A percentile compares a stretch with the other conserved stretches of the same genome.
Evolutionary conservation across 2,113 vertebrate genomes (phyloP).

Genomic region (Larimichthys polyactis): DNA sequence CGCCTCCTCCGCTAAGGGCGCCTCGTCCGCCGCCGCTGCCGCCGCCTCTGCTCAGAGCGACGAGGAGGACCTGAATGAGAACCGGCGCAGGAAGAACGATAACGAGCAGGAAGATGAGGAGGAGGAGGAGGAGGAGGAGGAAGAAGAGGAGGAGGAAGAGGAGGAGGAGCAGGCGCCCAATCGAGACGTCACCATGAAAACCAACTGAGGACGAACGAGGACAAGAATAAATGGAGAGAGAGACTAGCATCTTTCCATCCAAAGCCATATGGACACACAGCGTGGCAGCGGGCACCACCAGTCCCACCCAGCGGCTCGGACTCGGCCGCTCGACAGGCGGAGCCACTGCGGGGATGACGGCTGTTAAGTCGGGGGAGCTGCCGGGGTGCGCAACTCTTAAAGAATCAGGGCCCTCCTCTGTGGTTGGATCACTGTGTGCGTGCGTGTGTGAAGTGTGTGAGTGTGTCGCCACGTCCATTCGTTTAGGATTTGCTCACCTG

Average conservation of each 20-base stretch:
- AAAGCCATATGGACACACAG: slow-evolving; percentile 91
- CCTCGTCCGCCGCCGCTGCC: not conserved
- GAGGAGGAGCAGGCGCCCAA: slow-evolving; percentile 89
- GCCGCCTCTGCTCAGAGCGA: slow-evolving; percentile 59
- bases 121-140: slow-evolving; percentile 86
- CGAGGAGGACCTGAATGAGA: slow-evolving; percentile 91
- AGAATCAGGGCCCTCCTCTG: slow-evolving; percentile 74
- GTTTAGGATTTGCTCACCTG: slow-evolving; percentile 44
- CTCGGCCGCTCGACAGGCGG: slow-evolving; percentile 41
- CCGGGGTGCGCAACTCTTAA: slow-evolving; percentile 53
- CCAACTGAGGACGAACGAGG: slow-evolving; percentile 86
- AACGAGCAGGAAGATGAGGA: slow-evolving; percentile 90
- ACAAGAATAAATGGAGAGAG: slow-evolving; percentile 60
- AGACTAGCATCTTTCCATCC: slow-evolving; percentile 77
- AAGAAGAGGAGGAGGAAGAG: slow-evolving; percentile 84
- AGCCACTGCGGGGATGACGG: slow-evolving; percentile 39
- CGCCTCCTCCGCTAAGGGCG: slow-evolving; percentile 55
- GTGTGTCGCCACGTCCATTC: slow-evolving; percentile 49
- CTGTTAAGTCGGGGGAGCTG: slow-evolving; percentile 51
- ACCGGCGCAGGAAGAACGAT: slow-evolving; percentile 89
- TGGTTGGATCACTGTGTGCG: slow-evolving; percentile 62
- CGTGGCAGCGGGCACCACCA: slow-evolving; percentile 63
- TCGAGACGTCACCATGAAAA: slow-evolving; percentile 94
- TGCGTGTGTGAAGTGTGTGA: slow-evolving; percentile 10
- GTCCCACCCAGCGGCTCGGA: slow-evolving; percentile 53